phyloP scores from a whole-genome alignment of 2,113 vertebrate species.

The Myiopsitta monachus region DNA sequence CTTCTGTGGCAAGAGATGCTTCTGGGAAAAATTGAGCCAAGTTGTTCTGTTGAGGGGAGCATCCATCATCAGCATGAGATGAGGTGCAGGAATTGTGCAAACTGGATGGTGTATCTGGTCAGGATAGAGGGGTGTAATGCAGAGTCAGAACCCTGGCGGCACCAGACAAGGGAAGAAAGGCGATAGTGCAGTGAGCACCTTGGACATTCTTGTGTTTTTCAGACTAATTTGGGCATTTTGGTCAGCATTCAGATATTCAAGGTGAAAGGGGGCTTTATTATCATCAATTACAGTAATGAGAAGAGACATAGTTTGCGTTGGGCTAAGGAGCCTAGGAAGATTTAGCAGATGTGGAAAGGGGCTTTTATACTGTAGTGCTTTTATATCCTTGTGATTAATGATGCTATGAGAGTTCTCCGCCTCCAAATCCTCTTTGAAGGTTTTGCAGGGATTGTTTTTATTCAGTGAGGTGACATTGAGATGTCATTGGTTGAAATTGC shows the following conservation, averaged over 20 bases:
- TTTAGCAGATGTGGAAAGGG: neutral
- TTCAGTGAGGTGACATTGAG: neutral
- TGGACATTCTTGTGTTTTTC: neutral
- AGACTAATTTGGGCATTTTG: neutral
- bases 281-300: neutral
- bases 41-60: neutral
- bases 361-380: neutral
- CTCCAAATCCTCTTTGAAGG: neutral
- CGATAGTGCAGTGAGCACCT: neutral
- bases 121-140: neutral
- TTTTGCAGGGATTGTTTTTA: neutral
- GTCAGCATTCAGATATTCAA: neutral
- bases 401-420: rapidly evolving
- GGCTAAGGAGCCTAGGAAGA: neutral
- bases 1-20: neutral
- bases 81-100: neutral
- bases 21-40: neutral
- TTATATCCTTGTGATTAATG: neutral
- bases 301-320: neutral
- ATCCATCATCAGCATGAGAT: neutral
- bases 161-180: neutral
- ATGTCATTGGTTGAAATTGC: neutral
- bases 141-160: neutral
- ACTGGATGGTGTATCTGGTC: too few relatives aligned
- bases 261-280: neutral